phyloP scores from a whole-genome alignment of 2,113 vertebrate species.

The Alouatta palliata region DNA sequence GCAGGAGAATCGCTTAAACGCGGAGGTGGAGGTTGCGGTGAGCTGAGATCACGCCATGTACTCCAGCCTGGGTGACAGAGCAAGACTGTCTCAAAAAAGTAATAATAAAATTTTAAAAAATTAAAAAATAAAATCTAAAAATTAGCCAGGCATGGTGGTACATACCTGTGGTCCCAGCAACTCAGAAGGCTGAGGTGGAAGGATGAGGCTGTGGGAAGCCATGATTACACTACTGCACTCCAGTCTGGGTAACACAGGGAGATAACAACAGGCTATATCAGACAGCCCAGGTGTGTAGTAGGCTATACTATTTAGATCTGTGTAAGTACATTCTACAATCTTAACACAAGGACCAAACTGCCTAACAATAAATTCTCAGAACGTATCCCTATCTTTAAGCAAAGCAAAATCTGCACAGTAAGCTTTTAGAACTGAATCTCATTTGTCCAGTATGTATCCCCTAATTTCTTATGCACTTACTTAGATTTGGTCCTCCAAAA shows the following conservation, averaged over 20 bases:
- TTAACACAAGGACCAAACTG: neutral
- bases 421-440: neutral
- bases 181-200: no score
- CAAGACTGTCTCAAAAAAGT: no score
- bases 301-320: neutral
- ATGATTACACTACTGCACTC: no score
- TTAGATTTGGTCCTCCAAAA: neutral
- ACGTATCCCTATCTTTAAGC: neutral
- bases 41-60: no score
- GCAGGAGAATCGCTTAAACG: no score
- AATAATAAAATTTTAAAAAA: no score
- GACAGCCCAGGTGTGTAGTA: neutral
- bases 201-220: no score
- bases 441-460: neutral
- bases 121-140: no score
- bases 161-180: no score
- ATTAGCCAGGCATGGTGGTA: no score
- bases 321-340: neutral
- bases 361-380: neutral
- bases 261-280: neutral
- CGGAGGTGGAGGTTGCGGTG: no score
- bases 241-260: neutral
- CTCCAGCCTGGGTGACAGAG: no score
- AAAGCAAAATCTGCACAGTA: neutral
- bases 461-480: neutral